Base-by-base conservation (phyloP, 2,797 vertebrate species). In the Centroberyx gerrardi region DNA sequence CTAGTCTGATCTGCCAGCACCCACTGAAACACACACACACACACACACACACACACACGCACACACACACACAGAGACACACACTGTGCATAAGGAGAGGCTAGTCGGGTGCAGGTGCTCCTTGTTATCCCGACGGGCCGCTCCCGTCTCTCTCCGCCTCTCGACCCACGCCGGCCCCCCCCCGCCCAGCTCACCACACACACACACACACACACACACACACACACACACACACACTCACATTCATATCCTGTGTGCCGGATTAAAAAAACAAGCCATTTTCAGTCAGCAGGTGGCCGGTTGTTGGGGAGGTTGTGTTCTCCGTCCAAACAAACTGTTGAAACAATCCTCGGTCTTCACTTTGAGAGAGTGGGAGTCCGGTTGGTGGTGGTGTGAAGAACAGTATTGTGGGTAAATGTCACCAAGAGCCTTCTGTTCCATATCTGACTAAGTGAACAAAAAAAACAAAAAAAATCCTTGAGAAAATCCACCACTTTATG, bases 351-450 rank as follows among this genome's bases (percentile, higher is more conserved):
- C 78, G 71, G 59, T 84, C 76, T 80, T 82, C 88, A 78, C 88
- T 91, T 85, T 29, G 53, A 85, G 80, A 85, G 93, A 93, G 94
- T 94, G 93, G 93, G 94, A 93, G 94, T 94, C 89, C 89, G 69
- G 91, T 94, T 64, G 93, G 93, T 87, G 90, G 89, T 78, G 84
- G 93, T 94, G 94, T 94, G 94, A 95, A 94, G 90, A 92, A 94
- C 85, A 71, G 90, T 85, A 93, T 94, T 93, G 92, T 94, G 93
- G 91, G 89, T 95, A 95, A 95, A 95, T 95, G 93, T 95, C 94
- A 95, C 79, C 48, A 74, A 78, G 76, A 90, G 90, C 93, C 92
- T 93, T 94, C 93, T 95, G 94, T 93, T 93, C 89, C 75, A 71
- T 83, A 81, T 83, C 88, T 93, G 92, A 93, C 91, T 93, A 90